Evolutionary conservation across 2,888 invertebrate genomes (phyloP), one percentile per base, ranked within the genome.

Genomic region (Flexamia atlantica): DNA sequence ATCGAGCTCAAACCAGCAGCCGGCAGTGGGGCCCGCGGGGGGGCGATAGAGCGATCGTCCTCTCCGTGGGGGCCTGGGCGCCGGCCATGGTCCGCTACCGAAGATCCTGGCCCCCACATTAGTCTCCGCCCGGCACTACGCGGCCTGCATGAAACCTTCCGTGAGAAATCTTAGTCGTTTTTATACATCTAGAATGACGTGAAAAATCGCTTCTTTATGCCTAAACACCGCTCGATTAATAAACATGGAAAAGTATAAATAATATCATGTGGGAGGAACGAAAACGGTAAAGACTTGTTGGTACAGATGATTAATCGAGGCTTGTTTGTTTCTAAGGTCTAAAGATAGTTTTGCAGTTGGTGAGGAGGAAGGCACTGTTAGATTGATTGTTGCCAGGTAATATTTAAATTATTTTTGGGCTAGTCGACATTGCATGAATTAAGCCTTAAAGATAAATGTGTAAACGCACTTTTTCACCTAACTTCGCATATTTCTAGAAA

Each of bases 21-120:
- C 64, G 30, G 64, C 64, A 28, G 64, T 28, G 64, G 64, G 64
- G 0, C 20, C 64, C 17, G 64, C 64, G 14, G 64, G 64, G 64
- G 64, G 64, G 12, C 64, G 64, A 64, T 64, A 64, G 64, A 64
- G 64, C 14, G 64, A 64, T 64, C 64, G 64, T 64, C 64, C 28
- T 25, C 64, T 20, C 64, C 3, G 64, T 64, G 64, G 64, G 64
- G 28, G 64, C 64, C 64, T 64, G 57, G 57, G 25, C 57, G 57
- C 57, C 57, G 57, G 23, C 57, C 64, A 30, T 28, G 64, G 64
- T 64, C 64, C 64, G 64, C 64, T 64, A 64, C 64, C 64, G 64
- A 12, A 64, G 28, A 23, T 23, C 64, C 28, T 28, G 14, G 64
- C 7, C 64, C 14, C 28, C 28, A 17, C 64, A 64, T 64, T 30